These are phyloP conservation scores for Metacarcinus magister DNA, from an alignment of 2,888 invertebrate species.

Conservation along the genomic window DNA sequence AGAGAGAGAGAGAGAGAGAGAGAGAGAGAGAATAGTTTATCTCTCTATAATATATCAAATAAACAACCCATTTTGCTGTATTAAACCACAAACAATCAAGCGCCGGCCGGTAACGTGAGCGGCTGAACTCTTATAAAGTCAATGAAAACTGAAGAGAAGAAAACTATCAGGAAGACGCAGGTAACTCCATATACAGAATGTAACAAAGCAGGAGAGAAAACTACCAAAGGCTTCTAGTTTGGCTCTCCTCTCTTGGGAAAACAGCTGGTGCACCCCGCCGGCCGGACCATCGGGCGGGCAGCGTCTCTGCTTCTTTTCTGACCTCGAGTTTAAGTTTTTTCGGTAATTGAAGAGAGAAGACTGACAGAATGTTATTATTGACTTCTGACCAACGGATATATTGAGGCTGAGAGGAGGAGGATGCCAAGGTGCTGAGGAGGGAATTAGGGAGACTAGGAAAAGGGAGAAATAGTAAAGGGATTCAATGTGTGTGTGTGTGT, in stretches of 20 bases:
- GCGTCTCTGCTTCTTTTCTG: neutral
- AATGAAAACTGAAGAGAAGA: neutral
- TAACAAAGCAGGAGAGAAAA: neutral
- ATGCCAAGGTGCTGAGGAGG: neutral
- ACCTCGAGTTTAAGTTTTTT: neutral
- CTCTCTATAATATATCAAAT: neutral
- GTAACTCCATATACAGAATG: neutral
- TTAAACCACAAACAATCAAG: neutral
- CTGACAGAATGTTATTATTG: slow-evolving; percentile 31
- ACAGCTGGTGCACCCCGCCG: neutral
- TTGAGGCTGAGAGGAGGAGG: neutral
- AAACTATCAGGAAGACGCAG: neutral
- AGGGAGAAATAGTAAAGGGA: neutral
- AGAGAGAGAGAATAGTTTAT: neutral
- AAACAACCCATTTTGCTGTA: neutral
- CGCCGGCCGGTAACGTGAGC: neutral
- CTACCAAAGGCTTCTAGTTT: neutral
- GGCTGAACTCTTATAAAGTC: neutral
- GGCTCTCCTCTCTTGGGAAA: neutral
- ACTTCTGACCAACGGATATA: neutral
- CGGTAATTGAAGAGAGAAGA: slow-evolving; percentile 29
- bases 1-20: slow-evolving; percentile 26
- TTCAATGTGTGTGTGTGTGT: neutral
- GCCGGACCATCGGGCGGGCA: neutral
- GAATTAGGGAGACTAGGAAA: neutral